Evolutionary conservation across 2,888 invertebrate species (phyloP).

Genomic region (Rhagophthalmus giganteus): DNA sequence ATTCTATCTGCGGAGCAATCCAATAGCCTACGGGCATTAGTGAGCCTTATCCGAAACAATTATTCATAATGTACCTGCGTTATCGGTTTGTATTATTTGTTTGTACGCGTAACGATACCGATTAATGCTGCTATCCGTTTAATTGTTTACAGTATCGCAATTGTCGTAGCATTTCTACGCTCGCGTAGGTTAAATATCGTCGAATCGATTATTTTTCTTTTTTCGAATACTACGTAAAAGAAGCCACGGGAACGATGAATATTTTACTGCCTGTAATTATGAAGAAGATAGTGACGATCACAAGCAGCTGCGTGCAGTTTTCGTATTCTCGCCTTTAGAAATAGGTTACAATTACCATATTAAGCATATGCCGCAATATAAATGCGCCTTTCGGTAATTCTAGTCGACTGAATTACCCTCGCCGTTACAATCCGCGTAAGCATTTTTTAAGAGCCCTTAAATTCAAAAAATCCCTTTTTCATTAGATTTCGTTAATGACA

Average conservation of each 20-base stretch:
- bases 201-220: too few relatives aligned
- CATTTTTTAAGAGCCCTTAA: slow-evolving; percentile 15
- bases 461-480: slow-evolving; percentile 9
- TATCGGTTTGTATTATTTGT: too few relatives aligned
- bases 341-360: slow-evolving; percentile 40
- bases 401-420: slow-evolving; percentile 14
- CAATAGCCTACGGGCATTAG: too few relatives aligned
- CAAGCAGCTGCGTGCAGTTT: slow-evolving; percentile 30
- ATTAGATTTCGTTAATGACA: slow-evolving; percentile 21
- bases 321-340: slow-evolving; percentile 37
- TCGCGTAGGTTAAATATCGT: too few relatives aligned
- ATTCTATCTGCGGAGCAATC: too few relatives aligned
- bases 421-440: slow-evolving; percentile 18
- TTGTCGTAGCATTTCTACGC: neutral
- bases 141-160: neutral
- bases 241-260: slow-evolving; percentile 10
- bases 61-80: too few relatives aligned
- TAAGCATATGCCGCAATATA: slow-evolving; percentile 34
- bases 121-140: too few relatives aligned
- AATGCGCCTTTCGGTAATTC: slow-evolving; percentile 28
- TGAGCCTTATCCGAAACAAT: too few relatives aligned
- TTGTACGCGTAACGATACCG: too few relatives aligned
- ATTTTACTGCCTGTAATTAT: slow-evolving; percentile 25
- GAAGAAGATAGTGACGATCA: slow-evolving; percentile 25
- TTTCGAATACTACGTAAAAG: too few relatives aligned